Conservation (phyloP, 2,113 vertebrate species). For the Nipponia nippon region DNA sequence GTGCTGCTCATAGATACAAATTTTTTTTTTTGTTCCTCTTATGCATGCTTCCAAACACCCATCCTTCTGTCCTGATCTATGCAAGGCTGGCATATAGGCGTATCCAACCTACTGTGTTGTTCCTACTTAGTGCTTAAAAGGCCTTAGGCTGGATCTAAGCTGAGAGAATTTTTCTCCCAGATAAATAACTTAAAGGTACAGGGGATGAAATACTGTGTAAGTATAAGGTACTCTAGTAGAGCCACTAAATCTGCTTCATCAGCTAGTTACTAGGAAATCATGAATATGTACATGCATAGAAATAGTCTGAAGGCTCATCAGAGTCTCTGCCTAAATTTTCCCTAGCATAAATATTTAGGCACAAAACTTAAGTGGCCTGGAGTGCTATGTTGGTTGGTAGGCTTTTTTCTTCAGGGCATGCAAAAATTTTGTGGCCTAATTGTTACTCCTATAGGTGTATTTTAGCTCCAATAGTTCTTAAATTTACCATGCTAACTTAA, state of each 20-base stretch:
- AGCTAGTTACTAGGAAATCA: neutral
- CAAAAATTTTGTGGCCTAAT: neutral
- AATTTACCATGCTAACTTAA: neutral
- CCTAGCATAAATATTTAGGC: neutral
- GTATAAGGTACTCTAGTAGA: neutral
- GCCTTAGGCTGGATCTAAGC: neutral
- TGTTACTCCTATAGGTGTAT: neutral
- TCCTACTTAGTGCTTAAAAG: neutral
- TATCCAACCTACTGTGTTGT: neutral
- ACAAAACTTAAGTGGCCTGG: neutral
- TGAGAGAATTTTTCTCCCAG: neutral
- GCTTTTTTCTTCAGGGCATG: neutral
- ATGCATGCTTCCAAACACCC: neutral
- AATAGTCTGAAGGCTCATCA: neutral
- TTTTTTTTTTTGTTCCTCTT: neutral
- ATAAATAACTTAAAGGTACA: neutral
- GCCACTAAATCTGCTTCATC: neutral
- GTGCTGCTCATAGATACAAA: neutral
- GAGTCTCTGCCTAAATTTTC: neutral
- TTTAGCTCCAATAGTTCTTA: neutral
- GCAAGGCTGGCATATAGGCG: neutral
- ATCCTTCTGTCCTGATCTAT: neutral
- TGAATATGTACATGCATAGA: neutral
- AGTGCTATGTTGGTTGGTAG: neutral
- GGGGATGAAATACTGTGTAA: neutral